A percentile compares a stretch with the other conserved stretches of the same genome.
phyloP scores from a whole-genome alignment of 2,888 invertebrate species.

The Synanthedon andrenaeformis region DNA sequence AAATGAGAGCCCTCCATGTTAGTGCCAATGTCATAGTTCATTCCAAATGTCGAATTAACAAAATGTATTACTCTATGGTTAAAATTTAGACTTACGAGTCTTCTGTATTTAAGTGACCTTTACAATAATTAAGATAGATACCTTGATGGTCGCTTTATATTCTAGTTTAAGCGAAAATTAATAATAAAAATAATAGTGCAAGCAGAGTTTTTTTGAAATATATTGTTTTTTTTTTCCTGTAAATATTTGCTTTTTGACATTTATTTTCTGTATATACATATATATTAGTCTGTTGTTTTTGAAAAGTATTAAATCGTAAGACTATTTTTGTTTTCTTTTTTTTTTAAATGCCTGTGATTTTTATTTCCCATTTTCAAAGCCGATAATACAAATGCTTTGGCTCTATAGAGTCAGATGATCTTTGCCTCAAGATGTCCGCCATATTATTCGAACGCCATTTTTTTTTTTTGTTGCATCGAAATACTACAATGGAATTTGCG shows the following conservation, averaged over 20 bases:
- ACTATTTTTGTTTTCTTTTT: conserved; percentile 20
- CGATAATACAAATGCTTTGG: no score
- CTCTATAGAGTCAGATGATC: no score
- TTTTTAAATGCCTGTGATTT: background rate
- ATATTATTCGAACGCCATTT: no score
- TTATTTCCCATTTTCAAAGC: background rate
- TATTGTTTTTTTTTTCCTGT: conserved; percentile 23
- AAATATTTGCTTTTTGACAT: conserved; percentile 27
- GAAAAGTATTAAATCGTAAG: conserved; percentile 46
- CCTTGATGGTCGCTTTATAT: background rate
- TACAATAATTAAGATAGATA: conserved; percentile 1
- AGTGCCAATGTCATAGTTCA: conserved; percentile 54
- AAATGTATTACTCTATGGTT: conserved; percentile 2
- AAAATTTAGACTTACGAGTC: conserved; percentile 9
- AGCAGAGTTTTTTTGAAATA: conserved; percentile 9
- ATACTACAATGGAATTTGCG: no score
- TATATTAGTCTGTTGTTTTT: conserved; percentile 25
- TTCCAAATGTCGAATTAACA: conserved; percentile 31
- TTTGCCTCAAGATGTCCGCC: no score
- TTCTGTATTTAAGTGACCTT: conserved; percentile 18
- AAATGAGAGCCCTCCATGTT: conserved; percentile 54
- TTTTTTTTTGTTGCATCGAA: no score
- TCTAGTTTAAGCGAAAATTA: conserved; percentile 4
- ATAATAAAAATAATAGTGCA: conserved; percentile 7
- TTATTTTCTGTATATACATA: conserved; percentile 28